Base-by-base conservation (phyloP, 2,888 invertebrate species). In the Acronicta aceris region DNA sequence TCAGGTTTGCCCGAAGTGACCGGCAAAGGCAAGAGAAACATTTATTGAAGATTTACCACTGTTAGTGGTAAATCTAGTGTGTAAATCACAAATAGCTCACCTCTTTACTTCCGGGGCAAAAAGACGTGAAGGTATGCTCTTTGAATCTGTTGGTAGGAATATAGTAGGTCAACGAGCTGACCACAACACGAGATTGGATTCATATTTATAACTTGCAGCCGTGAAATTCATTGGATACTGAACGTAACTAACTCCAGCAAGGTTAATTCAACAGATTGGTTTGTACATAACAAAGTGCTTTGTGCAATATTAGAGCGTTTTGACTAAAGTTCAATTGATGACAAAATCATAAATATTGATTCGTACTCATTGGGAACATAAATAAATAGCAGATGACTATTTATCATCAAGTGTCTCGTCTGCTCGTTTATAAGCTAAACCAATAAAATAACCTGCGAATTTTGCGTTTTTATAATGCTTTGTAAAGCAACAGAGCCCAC, bases 171-270 rank as follows among this genome's bases (percentile, higher is more conserved):
- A 33, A 12, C 21, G 51, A 15, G 36, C 30, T 48, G 9, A 38
- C 66, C 49, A 52, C 67, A 17, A 21, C 33, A 33, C 13, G 33
- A 71, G 59, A 72, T 68, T 51, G 40, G 47, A 68, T 68, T 46
- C 21, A 16, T 13, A 67, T 72, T 72, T 72, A 66, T 53, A 46
- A 66, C 49, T 38, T 15, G n/a, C 40, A 38, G 33, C 36, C 38
- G 16, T 53, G 49, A 66, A 50, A 53, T 57, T 46, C 46, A 66
- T 47, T 53, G 38, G 10, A 36, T 12, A 13, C 72, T 53, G 41
- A 21, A 15, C 10, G 16, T 17, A 17, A 21, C 40, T 40, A 50
- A n/a, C n/a, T 5, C n/a, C 1, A 8, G 12, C 41, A 12, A 15
- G 49, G 36, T 53, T 65, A 10, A 10, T 12, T 41, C 6, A 10